Evolutionary conservation across 2,888 invertebrate genomes (phyloP).

Genomic region (Encarsia formosa): DNA sequence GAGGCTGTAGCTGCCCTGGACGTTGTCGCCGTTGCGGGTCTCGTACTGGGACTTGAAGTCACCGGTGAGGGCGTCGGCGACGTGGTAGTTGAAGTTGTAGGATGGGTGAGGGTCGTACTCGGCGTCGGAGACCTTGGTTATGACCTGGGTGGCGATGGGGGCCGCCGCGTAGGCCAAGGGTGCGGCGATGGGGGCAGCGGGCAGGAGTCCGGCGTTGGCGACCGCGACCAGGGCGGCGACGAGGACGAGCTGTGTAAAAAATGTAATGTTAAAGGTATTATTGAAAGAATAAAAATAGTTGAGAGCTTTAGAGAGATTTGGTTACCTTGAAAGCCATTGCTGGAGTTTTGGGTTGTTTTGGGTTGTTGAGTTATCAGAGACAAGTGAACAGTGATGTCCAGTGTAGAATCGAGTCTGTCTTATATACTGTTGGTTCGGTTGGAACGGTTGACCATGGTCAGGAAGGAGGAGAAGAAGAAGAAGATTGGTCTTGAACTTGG

Average conservation of each 20-base stretch:
- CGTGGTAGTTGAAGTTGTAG: slow-evolving; percentile 45
- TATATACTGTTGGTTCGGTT: too few relatives aligned
- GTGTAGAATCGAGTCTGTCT: slow-evolving; percentile 38
- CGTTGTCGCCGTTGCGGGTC: slow-evolving; percentile 44
- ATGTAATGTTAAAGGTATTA: neutral
- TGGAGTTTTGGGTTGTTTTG: slow-evolving; percentile 26
- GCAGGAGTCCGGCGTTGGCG: slow-evolving; percentile 38
- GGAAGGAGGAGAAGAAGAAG: too few relatives aligned
- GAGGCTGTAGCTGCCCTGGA: slow-evolving; percentile 44
- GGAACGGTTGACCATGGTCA: too few relatives aligned
- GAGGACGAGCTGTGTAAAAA: slow-evolving; percentile 45
- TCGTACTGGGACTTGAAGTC: slow-evolving; percentile 45
- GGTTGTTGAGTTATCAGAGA: slow-evolving; percentile 35
- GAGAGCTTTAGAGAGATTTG: slow-evolving; percentile 19
- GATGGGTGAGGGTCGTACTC: slow-evolving; percentile 47
- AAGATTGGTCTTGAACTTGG: slow-evolving; percentile 37
- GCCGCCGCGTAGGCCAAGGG: slow-evolving; percentile 37
- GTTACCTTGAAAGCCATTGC: slow-evolving; percentile 50
- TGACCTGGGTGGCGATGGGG: slow-evolving; percentile 38
- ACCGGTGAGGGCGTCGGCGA: slow-evolving; percentile 43
- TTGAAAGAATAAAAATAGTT: neutral
- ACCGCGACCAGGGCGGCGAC: slow-evolving; percentile 50
- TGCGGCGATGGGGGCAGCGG: slow-evolving; percentile 15
- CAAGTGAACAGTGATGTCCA: slow-evolving; percentile 44
- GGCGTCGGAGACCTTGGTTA: slow-evolving; percentile 40